Percentiles rank a stretch among this genome's conserved stretches.
Conservation (phyloP, 2,888 invertebrate species). For the Mythimna pallens region DNA sequence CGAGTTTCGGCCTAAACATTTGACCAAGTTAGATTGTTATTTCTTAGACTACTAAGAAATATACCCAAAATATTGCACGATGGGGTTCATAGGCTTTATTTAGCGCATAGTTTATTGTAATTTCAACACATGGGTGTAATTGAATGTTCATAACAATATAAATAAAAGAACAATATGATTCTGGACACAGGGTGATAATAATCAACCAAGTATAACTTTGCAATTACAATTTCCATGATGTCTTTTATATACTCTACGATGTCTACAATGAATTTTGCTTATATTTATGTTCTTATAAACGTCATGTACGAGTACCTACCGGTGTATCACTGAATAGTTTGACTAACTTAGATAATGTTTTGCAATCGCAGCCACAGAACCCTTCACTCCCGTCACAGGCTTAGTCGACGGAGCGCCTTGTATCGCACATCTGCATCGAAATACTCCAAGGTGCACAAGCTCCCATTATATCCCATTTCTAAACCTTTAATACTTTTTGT, state of each 20-base stretch:
- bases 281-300: background rate
- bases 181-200: too few relatives aligned
- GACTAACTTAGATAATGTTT: background rate
- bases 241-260: background rate
- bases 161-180: slow-evolving; percentile 4
- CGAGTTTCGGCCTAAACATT: background rate
- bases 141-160: background rate
- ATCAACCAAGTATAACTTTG: background rate
- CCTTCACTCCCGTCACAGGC: background rate
- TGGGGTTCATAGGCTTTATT: too few relatives aligned
- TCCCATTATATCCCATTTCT: background rate
- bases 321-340: background rate
- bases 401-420: slow-evolving; percentile 5
- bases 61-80: background rate
- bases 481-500: background rate
- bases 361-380: background rate
- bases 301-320: too few relatives aligned
- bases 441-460: slow-evolving; percentile 32
- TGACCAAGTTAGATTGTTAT: background rate
- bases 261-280: too few relatives aligned
- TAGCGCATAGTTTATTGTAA: background rate
- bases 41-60: too few relatives aligned
- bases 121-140: background rate
- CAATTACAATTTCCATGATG: background rate
- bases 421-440: slow-evolving; percentile 30